Conservation (phyloP, 2,113 vertebrate species). For the Orthochromis indermauri region DNA sequence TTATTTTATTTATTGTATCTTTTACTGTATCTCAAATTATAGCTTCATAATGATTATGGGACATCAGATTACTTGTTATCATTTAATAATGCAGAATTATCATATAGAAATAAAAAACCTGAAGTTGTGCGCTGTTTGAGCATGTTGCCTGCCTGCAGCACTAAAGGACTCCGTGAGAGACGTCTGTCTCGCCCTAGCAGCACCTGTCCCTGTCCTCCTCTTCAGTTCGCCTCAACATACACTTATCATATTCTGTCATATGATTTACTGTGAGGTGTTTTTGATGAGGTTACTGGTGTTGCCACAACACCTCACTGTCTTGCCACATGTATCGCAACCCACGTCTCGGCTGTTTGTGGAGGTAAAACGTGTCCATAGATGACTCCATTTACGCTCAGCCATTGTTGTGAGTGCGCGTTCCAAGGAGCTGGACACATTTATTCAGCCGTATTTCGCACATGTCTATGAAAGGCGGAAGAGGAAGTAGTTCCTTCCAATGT, state of each 20-base stretch:
- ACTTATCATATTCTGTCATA: rapidly evolving
- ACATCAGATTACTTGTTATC: neutral
- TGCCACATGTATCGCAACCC: neutral
- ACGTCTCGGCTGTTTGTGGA: neutral
- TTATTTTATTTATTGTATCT: neutral
- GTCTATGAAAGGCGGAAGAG: neutral
- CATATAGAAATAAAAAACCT: neutral
- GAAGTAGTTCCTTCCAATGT: neutral
- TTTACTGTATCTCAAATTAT: neutral
- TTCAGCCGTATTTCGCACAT: rapidly evolving
- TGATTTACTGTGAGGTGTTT: rapidly evolving
- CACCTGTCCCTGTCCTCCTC: neutral
- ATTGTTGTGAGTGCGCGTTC: rapidly evolving
- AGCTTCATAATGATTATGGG: rapidly evolving
- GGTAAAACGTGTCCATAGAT: rapidly evolving
- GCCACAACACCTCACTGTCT: neutral
- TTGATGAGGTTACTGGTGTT: rapidly evolving
- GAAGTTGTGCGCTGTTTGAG: rapidly evolving
- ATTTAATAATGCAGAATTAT: rapidly evolving
- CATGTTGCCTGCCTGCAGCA: rapidly evolving
- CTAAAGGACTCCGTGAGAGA: rapidly evolving
- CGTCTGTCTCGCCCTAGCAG: neutral
- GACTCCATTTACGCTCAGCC: neutral
- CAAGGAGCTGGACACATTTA: rapidly evolving
- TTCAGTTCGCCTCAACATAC: neutral